These are phyloP conservation scores for Papilio helenus DNA, from an alignment of 1,140 invertebrate genomes.

Conservation along the genomic window DNA sequence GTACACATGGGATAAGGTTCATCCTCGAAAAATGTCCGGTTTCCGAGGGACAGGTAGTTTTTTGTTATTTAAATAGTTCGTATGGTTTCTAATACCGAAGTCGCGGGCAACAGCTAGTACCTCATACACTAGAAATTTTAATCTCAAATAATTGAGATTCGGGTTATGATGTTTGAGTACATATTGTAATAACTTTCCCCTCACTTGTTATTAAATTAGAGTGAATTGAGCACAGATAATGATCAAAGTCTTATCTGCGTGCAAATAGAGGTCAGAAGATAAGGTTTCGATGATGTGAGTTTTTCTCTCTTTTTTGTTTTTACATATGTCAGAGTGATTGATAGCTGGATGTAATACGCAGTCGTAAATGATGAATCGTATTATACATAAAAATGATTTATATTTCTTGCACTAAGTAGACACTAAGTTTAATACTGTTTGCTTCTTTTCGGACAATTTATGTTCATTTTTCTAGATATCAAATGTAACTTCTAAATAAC, in stretches of 20 bases:
- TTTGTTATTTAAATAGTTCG: too few relatives aligned
- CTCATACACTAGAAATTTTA: not conserved
- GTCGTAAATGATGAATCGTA: constrained; percentile 10
- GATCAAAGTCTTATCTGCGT: constrained; percentile 20
- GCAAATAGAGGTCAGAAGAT: constrained; percentile 18
- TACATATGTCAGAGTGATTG: constrained; percentile 18
- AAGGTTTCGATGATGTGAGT: constrained; percentile 4
- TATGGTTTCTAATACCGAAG: too few relatives aligned
- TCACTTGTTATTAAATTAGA: not conserved
- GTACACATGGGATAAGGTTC: too few relatives aligned
- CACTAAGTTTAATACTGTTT: too few relatives aligned
- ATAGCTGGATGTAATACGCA: not conserved
- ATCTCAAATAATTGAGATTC: not conserved
- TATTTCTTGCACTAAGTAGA: not conserved
- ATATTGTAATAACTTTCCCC: not conserved
- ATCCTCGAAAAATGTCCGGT: too few relatives aligned
- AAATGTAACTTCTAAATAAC: too few relatives aligned
- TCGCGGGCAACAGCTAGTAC: too few relatives aligned
- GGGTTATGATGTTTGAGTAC: not conserved
- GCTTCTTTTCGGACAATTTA: too few relatives aligned
- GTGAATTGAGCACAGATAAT: constrained; percentile 23
- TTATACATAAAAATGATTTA: constrained; percentile 4
- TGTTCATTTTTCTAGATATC: too few relatives aligned
- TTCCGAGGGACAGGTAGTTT: too few relatives aligned
- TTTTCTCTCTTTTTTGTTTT: constrained; percentile 5